Evolutionary conservation across 2,113 vertebrate species (phyloP), one percentile per base, ranked within the genome.

Genomic region (Cavia porcellus): DNA sequence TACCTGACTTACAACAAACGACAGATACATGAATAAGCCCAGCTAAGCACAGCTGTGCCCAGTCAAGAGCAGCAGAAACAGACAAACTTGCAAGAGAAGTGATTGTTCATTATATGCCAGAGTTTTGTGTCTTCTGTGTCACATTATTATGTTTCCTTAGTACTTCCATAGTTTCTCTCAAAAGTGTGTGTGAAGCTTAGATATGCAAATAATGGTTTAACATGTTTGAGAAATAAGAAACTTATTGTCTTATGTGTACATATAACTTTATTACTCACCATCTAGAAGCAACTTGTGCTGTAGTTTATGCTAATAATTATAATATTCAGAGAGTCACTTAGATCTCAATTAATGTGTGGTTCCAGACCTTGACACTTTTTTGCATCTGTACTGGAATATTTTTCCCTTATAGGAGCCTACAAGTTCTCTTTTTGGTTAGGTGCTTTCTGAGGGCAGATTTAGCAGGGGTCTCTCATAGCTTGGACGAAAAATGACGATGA

Each of bases 401-500:
- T 55, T 97, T 24, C 13, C 13, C 38, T 77, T 77, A 64, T 4
- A 35, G 47, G 82, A 62, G 24, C 5, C 77, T 66, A 38, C 3
- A 19, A 57, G 5, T 25, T 94, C 83, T 86, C 25, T 62, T 92
- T 91, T 82, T 25, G 90, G 3, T 75, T 52, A 55, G 30, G 7
- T 55, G 12, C 30, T 77, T 77, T 90, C 80, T 80, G 45, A 93
- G 74, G 74, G n/a, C 50, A 75, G 42, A 95, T 25, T 87, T 66
- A 82, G 25, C 24, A 57, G 30, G 9, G 42, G 1, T 64, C n/a
- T 57, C 52, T 64, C 28, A 59, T 5, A 88, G 42, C 45, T 96
- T 59, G 85, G 68, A 90, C 89, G 77, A 86, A 97, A 96, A 92
- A 52, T 85, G 30, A 97, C 4, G 45, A 24, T 74, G 22, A 97